Evolutionary conservation across 2,888 invertebrate species (phyloP).

Genomic region (Drosophila nr. perissopoda): DNA sequence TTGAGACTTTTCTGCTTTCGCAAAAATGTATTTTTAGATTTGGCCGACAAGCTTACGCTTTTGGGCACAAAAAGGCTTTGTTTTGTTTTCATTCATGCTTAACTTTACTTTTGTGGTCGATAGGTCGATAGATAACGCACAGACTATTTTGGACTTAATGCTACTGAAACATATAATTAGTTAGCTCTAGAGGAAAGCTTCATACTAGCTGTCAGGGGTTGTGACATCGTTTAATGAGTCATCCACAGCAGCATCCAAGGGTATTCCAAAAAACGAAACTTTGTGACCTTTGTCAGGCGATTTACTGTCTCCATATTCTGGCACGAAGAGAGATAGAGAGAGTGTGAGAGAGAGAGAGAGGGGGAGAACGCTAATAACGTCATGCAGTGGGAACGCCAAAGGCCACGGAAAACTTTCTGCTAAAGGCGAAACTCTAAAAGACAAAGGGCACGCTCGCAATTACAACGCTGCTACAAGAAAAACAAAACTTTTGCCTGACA

Average conservation of each 20-base stretch:
- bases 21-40: constrained; percentile 53
- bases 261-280: constrained; percentile 10
- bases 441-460: constrained; percentile 70
- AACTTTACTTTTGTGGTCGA: background rate
- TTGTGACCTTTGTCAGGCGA: constrained; percentile 44
- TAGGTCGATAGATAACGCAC: constrained; percentile 12
- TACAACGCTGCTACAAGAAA: constrained; percentile 53
- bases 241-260: constrained; percentile 29
- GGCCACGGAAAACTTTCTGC: constrained; percentile 53
- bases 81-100: constrained; percentile 27
- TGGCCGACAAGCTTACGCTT: constrained; percentile 30
- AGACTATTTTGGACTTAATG: constrained; percentile 8
- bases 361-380: constrained; percentile 47
- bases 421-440: constrained; percentile 53
- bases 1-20: constrained; percentile 55
- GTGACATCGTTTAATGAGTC: constrained; percentile 27
- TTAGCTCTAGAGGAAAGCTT: background rate
- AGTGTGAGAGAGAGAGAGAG: constrained; percentile 12
- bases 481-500: constrained; percentile 69
- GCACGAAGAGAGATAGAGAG: constrained; percentile 1
- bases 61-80: constrained; percentile 32
- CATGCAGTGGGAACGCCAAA: constrained; percentile 33
- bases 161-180: background rate
- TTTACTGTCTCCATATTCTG: constrained; percentile 21
- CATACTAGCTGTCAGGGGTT: background rate